A percentile compares a stretch with the other conserved stretches of the same genome.
Conservation (phyloP, 2,797 vertebrate genomes). For the Adrianichthys oophorus region DNA sequence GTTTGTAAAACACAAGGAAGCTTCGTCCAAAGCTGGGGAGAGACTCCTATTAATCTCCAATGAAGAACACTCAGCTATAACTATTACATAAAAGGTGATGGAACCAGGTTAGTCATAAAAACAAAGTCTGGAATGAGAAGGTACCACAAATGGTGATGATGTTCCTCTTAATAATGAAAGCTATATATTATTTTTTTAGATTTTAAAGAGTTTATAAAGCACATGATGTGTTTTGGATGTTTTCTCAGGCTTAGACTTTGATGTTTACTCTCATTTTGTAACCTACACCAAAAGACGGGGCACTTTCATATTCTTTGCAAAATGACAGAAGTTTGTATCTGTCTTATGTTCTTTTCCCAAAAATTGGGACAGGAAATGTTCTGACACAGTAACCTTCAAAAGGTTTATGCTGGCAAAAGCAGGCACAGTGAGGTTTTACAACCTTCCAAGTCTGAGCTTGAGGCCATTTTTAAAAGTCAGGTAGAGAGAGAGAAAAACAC, state of each 20-base stretch:
- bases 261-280: constrained; percentile 56
- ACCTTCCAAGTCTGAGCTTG: constrained; percentile 50
- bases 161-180: constrained; percentile 61
- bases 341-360: constrained; percentile 40
- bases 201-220: constrained; percentile 62
- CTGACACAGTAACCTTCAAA: constrained; percentile 67
- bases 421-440: constrained; percentile 57
- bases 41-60: constrained; percentile 46
- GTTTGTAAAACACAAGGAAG: constrained; percentile 38
- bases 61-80: constrained; percentile 45
- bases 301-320: constrained; percentile 44
- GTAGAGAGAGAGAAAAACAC: constrained; percentile 61
- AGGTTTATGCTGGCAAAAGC: constrained; percentile 54
- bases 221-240: constrained; percentile 61
- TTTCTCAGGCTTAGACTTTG: constrained; percentile 67
- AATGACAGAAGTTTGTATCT: constrained; percentile 23
- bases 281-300: constrained; percentile 49
- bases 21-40: constrained; percentile 41
- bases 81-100: constrained; percentile 52
- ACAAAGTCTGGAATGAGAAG: constrained; percentile 48
- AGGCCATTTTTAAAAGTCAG: constrained; percentile 68
- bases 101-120: constrained; percentile 49
- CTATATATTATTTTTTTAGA: constrained; percentile 62
- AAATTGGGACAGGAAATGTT: constrained; percentile 56
- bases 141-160: constrained; percentile 43